Evolutionary conservation across 2,888 invertebrate genomes (phyloP), one percentile per base, ranked within the genome.

Genomic region (Lithophane semibrunnea): DNA sequence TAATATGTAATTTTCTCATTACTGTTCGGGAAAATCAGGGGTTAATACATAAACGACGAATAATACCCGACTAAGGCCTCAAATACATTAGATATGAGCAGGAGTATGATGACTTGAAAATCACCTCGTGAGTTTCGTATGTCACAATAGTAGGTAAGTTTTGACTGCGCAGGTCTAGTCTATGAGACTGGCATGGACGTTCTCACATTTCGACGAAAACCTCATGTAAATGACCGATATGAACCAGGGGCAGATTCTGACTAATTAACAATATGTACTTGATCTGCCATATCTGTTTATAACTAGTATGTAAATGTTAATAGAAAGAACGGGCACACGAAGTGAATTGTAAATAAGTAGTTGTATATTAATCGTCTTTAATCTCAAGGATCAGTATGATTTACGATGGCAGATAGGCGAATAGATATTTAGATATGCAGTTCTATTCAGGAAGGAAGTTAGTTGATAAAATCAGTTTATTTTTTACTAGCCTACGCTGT

Each of bases 301-400:
- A 72, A 82, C 86, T 52, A 86, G 85, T 91, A 89, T 89, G 88
- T 81, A 82, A 89, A 91, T 89, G 65, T 76, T 70, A 70, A 82
- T 77, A 83, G 79, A 82, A 83, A 84, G 83, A 84, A 84, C 83
- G 77, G 84, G 85, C 80, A 84, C 79, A 82, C 82, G 78, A 84
- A 79, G 75, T 83, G 67, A 86, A 86, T 88, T 86, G 73, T 86
- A 82, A 88, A 84, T 85, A 80, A 66, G 80, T 71, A 74, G 77
- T 76, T 72, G 79, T 82, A 79, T 86, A 88, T 88, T 88, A 85
- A 82, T 79, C 82, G 84, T 87, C 86, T 88, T 89, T 88, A 85
- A 86, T 82, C 83, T 86, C 89, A 89, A 90, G 89, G 89, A 85
- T 91, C 85, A 79, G 80, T 86, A 82, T 84, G 75, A 87, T 87